phyloP scores from a whole-genome alignment of 2,797 vertebrate species.

The Uromys caudimaculatus region DNA sequence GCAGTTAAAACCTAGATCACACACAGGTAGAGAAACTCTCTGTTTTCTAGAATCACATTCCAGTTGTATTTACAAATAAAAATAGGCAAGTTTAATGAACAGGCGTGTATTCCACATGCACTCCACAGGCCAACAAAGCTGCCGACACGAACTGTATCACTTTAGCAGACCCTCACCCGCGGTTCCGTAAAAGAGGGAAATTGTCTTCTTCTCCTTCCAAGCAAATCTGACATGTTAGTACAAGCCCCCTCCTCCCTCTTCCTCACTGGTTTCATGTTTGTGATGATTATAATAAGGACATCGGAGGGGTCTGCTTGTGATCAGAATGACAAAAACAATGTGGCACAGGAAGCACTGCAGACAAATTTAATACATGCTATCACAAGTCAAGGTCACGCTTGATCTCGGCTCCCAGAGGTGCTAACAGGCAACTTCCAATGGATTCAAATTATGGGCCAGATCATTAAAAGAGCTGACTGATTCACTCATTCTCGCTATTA shows the following conservation, averaged over 20 bases:
- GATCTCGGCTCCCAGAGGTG: conserved; percentile 86
- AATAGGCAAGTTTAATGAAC: neutral
- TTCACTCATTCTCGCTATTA: conserved; percentile 84
- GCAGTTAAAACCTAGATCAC: conserved; percentile 29
- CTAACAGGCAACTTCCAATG: conserved; percentile 87
- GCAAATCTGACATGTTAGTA: conserved; percentile 50
- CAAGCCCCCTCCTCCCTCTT: conserved; percentile 45
- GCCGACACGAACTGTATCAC: neutral
- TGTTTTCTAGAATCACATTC: conserved; percentile 29
- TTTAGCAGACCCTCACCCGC: conserved; percentile 14
- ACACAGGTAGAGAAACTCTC: neutral
- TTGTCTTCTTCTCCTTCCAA: conserved; percentile 27
- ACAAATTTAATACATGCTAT: conserved; percentile 86
- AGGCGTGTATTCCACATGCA: conserved; percentile 33
- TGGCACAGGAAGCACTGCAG: conserved; percentile 66
- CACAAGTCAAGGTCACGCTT: conserved; percentile 89
- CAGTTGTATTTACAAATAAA: neutral
- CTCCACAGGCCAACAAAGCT: conserved; percentile 1
- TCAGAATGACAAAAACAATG: conserved; percentile 72
- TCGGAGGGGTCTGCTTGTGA: conserved; percentile 20
- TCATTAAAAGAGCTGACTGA: conserved; percentile 85
- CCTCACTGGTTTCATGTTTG: conserved; percentile 42
- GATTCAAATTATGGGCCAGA: conserved; percentile 87
- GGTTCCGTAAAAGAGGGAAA: conserved; percentile 28
- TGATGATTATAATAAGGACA: conserved; percentile 62